phyloP scores from a whole-genome alignment of 2,797 vertebrate genomes.

The Pempheris klunzingeri region DNA sequence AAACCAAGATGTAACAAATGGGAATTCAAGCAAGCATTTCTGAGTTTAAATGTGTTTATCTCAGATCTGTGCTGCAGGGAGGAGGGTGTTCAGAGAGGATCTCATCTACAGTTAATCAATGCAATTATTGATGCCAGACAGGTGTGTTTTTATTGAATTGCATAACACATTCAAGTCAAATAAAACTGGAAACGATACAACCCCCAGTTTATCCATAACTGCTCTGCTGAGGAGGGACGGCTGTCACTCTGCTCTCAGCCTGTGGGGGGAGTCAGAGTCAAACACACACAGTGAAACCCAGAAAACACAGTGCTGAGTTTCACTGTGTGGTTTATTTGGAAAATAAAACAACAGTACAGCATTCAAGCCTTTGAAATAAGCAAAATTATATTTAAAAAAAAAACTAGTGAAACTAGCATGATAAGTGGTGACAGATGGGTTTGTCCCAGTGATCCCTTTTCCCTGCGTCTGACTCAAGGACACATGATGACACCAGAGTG shows the following conservation, averaged over 20 bases:
- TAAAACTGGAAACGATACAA: not conserved
- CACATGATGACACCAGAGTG: slow-evolving; percentile 60
- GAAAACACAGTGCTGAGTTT: not conserved
- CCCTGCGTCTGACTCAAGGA: slow-evolving; percentile 8
- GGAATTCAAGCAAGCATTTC: not conserved
- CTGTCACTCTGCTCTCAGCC: not conserved
- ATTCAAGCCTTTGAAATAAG: not conserved
- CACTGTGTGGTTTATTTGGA: not conserved
- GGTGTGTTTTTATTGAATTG: not conserved
- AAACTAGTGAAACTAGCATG: not conserved
- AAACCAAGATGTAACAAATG: no score
- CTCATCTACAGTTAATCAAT: not conserved
- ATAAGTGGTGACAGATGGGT: not conserved
- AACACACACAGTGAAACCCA: not conserved
- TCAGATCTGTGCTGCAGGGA: no score
- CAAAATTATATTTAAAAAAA: not conserved
- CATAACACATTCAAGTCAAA: not conserved
- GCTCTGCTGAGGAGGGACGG: no score
- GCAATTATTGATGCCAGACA: not conserved
- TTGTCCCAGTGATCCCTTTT: not conserved
- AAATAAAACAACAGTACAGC: no score
- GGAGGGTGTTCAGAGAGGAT: no score
- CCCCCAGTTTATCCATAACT: not conserved
- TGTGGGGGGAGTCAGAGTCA: slow-evolving; percentile 15
- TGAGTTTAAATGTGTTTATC: no score